phyloP scores from a whole-genome alignment of 2,888 invertebrate genomes.

The Anaspis maculata region DNA sequence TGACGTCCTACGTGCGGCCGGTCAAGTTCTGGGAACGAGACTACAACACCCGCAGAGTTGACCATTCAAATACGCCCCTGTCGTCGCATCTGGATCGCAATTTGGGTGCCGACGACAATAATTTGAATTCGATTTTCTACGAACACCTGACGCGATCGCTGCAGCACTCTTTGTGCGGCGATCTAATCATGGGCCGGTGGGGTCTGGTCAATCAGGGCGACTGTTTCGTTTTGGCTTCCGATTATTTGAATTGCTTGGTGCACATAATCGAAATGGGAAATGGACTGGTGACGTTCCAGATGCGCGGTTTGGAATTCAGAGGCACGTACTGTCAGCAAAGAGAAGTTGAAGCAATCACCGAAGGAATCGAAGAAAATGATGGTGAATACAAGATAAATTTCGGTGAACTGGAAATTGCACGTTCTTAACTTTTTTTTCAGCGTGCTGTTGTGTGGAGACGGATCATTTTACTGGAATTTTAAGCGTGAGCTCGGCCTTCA shows the following conservation, averaged over 20 bases:
- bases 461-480: constrained; percentile 82
- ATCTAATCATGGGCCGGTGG: constrained; percentile 88
- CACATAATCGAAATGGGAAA: constrained; percentile 98
- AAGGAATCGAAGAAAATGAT: constrained; percentile 92
- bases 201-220: constrained; percentile 95
- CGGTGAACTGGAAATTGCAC: neutral
- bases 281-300: constrained; percentile 95
- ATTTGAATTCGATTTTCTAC: constrained; percentile 98
- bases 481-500: constrained; percentile 95
- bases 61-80: constrained; percentile 93
- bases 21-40: constrained; percentile 99
- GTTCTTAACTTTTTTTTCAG: constrained; percentile 31
- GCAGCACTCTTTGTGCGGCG: constrained; percentile 92
- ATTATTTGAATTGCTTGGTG: constrained; percentile 95
- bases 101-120: constrained; percentile 90
- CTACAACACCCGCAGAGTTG: constrained; percentile 94
- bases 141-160: constrained; percentile 94
- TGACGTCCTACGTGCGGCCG: constrained; percentile 97
- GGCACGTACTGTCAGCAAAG: constrained; percentile 99
- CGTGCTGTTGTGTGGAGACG: constrained; percentile 86
- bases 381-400: constrained; percentile 44
- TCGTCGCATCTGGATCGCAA: constrained; percentile 93
- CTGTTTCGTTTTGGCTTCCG: constrained; percentile 95
- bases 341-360: constrained; percentile 96
- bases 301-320: constrained; percentile 93